A percentile compares a stretch with the other conserved stretches of the same genome.
Evolutionary conservation across 2,113 vertebrate genomes (phyloP).

Genomic region (Silurus asotus): DNA sequence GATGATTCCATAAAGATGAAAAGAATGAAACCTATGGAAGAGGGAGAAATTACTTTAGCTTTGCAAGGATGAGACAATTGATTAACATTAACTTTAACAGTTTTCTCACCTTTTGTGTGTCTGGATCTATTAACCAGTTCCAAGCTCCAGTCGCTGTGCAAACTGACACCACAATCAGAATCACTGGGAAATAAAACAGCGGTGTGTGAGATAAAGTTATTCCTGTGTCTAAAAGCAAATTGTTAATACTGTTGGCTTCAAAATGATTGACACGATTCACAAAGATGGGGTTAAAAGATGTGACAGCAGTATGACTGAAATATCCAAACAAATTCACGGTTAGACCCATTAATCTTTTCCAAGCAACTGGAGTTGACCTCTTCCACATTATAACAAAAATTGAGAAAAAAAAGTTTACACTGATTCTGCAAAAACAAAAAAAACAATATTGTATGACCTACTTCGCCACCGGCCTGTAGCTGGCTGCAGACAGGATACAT

Average conservation of each 20-base stretch:
- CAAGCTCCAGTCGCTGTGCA: slow-evolving; percentile 98
- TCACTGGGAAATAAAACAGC: slow-evolving; percentile 77
- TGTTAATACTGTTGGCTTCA: background rate
- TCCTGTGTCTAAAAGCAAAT: background rate
- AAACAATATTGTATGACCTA: slow-evolving; percentile 72
- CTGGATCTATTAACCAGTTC: slow-evolving; percentile 99
- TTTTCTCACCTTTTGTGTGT: slow-evolving; percentile 90
- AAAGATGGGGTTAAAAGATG: background rate
- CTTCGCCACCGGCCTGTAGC: slow-evolving; percentile 99
- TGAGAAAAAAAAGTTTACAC: background rate
- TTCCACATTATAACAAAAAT: background rate
- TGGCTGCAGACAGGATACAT: slow-evolving; percentile 96
- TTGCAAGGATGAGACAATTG: background rate
- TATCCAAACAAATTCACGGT: background rate
- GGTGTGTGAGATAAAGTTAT: background rate
- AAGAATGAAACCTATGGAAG: slow-evolving; percentile 91
- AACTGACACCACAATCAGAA: slow-evolving; percentile 97
- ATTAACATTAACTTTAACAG: background rate
- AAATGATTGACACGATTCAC: background rate
- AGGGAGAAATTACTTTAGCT: background rate
- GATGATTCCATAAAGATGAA: slow-evolving; percentile 97
- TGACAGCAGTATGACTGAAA: background rate
- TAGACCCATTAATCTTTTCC: background rate
- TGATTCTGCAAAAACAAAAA: background rate
- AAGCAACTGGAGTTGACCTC: background rate